A percentile compares a stretch with the other conserved stretches of the same genome.
phyloP scores from a whole-genome alignment of 2,113 vertebrate genomes.

The Mustela lutreola region DNA sequence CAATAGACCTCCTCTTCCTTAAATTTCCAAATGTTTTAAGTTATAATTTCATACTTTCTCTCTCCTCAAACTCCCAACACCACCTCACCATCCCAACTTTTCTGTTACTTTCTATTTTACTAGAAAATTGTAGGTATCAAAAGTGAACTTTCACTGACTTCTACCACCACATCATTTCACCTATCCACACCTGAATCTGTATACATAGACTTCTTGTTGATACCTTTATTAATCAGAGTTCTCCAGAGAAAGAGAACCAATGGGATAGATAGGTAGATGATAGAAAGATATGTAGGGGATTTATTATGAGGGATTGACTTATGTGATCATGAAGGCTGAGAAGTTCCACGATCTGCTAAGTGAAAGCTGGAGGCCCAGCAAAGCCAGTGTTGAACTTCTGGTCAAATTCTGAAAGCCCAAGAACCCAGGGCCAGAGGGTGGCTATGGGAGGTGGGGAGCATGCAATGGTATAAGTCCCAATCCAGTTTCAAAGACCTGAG shows the following conservation, averaged over 20 bases:
- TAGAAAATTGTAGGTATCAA: background rate
- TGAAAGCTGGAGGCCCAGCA: background rate
- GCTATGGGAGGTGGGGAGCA: background rate
- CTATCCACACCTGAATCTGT: background rate
- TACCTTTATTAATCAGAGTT: background rate
- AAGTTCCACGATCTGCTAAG: background rate
- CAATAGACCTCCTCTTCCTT: background rate
- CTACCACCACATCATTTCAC: background rate
- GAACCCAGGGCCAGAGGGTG: background rate
- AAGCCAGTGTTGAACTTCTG: too few relatives aligned
- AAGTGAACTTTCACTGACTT: background rate
- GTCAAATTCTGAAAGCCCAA: background rate
- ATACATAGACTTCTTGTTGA: background rate
- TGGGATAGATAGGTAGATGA: background rate
- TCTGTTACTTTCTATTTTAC: background rate
- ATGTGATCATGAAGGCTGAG: background rate
- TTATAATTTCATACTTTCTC: background rate
- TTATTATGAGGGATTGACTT: background rate
- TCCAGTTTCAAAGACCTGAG: background rate
- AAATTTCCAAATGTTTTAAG: background rate
- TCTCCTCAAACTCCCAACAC: background rate
- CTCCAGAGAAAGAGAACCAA: background rate
- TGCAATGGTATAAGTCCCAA: background rate
- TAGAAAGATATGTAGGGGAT: background rate
- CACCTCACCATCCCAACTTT: background rate